phyloP scores from a whole-genome alignment of 2,888 invertebrate species.

The Pandemis corylana region DNA sequence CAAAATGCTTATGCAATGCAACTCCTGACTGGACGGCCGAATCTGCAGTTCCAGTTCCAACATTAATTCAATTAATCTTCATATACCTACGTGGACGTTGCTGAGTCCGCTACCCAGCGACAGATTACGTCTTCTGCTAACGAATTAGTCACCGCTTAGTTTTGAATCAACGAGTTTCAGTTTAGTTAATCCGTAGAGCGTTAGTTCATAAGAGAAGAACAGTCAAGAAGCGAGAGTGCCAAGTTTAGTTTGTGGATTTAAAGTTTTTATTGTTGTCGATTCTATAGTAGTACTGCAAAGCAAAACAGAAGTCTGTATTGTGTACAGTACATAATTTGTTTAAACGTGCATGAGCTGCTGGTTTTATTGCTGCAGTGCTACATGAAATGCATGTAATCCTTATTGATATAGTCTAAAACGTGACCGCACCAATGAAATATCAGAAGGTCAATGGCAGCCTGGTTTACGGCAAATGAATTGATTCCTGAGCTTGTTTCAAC shows the following conservation, averaged over 20 bases:
- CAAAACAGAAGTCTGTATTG: no score
- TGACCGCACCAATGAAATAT: no score
- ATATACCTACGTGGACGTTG: slow-evolving; percentile 36
- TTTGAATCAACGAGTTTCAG: slow-evolving; percentile 30
- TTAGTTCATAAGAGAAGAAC: background rate
- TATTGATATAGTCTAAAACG: no score
- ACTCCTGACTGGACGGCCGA: background rate
- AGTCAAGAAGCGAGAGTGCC: background rate
- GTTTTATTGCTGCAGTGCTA: no score
- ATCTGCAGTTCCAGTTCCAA: slow-evolving; percentile 5
- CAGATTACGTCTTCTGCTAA: slow-evolving; percentile 38
- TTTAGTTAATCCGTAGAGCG: slow-evolving; percentile 6
- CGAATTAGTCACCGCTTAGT: slow-evolving; percentile 35
- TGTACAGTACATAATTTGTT: no score
- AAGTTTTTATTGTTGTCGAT: background rate
- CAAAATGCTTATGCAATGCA: slow-evolving; percentile 5
- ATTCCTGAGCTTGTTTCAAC: no score
- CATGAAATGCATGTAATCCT: no score
- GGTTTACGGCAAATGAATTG: no score
- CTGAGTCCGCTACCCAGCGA: slow-evolving; percentile 44
- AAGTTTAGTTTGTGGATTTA: background rate
- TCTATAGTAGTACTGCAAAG: background rate
- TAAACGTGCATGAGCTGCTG: no score
- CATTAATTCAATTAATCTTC: slow-evolving; percentile 55
- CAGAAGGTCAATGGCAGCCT: no score